Percentiles rank a stretch among this genome's conserved stretches.
These are phyloP conservation scores for Antedon mediterranea DNA, from an alignment of 53 echinoderm and acorn worm species.

Conservation along the genomic window DNA sequence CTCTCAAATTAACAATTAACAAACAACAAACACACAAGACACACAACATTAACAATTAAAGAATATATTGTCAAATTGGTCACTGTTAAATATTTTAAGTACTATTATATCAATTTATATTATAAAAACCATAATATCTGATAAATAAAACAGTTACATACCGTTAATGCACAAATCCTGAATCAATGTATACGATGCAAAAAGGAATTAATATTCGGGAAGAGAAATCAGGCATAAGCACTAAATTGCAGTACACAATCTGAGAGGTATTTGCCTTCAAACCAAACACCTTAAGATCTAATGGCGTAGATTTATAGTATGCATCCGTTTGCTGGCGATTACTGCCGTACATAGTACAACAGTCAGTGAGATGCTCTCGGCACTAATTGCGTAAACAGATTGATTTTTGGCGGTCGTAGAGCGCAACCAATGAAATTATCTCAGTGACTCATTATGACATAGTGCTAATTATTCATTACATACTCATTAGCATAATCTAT, in stretches of 20 bases:
- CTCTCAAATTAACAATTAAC: too few relatives aligned
- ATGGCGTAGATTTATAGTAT: background rate
- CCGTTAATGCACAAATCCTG: background rate
- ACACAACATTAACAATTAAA: too few relatives aligned
- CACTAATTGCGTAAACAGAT: background rate
- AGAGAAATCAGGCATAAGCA: too few relatives aligned
- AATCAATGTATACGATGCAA: background rate
- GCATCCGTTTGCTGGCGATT: background rate
- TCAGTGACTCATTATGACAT: background rate
- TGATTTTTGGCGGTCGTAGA: background rate
- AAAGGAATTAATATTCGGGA: too few relatives aligned
- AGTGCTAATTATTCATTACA: background rate
- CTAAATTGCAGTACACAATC: too few relatives aligned
- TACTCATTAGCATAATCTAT: background rate
- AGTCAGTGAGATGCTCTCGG: background rate
- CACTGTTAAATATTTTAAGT: too few relatives aligned
- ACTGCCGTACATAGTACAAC: background rate
- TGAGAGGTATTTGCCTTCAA: too few relatives aligned
- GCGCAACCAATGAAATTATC: background rate
- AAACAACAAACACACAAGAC: too few relatives aligned
- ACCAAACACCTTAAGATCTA: background rate
- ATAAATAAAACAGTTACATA: background rate
- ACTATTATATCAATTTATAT: too few relatives aligned
- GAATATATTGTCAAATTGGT: too few relatives aligned
- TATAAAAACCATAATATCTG: too few relatives aligned